Conservation (phyloP, 2,888 invertebrate genomes). For the Lucinisca nassula region DNA sequence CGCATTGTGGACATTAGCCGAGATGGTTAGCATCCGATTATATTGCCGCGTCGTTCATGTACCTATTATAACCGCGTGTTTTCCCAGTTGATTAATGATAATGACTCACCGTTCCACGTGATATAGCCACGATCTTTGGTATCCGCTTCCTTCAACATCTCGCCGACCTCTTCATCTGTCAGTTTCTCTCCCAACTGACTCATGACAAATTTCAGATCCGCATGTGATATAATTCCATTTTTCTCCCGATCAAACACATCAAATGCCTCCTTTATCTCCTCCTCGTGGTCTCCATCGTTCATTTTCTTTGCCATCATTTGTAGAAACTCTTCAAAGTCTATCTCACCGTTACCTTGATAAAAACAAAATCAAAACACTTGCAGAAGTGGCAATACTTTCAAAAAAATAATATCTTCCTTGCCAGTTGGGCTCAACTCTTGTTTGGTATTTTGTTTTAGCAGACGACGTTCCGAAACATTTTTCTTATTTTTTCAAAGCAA, state of each 20-base stretch:
- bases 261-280: constrained; percentile 59
- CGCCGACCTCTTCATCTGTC: constrained; percentile 66
- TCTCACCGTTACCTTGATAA: constrained; percentile 59
- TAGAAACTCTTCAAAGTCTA: constrained; percentile 68
- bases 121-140: constrained; percentile 40
- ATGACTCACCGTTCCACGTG: constrained; percentile 60
- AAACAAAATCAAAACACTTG: no score
- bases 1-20: no score
- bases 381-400: no score
- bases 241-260: constrained; percentile 64
- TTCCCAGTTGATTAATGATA: no score
- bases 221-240: constrained; percentile 52
- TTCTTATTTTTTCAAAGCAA: no score
- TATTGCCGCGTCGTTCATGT: no score
- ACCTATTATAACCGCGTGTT: no score
- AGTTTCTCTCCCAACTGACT: constrained; percentile 64
- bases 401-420: no score
- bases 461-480: no score
- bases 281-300: constrained; percentile 53
- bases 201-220: constrained; percentile 65
- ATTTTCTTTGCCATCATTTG: constrained; percentile 69
- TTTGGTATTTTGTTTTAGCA: no score
- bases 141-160: constrained; percentile 67
- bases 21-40: no score
- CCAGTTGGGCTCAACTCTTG: no score